A percentile compares a stretch with the other conserved stretches of the same genome.
These are phyloP conservation scores for Patiria pectinifera DNA, from an alignment of 53 echinoderm and acorn worm genomes.

Conservation along the genomic window DNA sequence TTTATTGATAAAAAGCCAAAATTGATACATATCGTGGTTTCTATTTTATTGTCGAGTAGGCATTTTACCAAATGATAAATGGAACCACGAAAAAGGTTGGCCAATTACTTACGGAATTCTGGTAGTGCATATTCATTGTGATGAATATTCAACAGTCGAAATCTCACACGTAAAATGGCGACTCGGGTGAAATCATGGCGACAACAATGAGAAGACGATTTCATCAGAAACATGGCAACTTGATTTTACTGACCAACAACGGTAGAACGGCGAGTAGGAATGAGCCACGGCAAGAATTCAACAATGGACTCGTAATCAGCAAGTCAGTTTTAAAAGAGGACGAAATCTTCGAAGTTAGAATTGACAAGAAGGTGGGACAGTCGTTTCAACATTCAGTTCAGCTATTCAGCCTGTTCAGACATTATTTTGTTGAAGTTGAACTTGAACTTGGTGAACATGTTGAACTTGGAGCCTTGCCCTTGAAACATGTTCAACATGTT, in stretches of 20 bases:
- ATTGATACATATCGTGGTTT: no score
- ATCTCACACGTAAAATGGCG: constrained; percentile 47
- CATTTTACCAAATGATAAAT: not conserved
- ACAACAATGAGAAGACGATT: constrained; percentile 76
- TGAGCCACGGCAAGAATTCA: constrained; percentile 92
- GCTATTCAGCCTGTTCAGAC: no score
- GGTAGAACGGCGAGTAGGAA: constrained; percentile 82
- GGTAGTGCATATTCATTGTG: no score
- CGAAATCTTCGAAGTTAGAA: constrained; percentile 90
- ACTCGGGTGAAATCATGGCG: constrained; percentile 74
- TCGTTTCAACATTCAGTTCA: no score
- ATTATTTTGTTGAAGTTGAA: no score
- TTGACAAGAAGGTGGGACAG: constrained; percentile 89
- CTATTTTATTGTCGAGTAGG: no score
- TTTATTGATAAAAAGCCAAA: no score
- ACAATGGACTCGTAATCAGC: constrained; percentile 94
- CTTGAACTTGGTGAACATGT: no score
- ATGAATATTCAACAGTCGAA: not conserved
- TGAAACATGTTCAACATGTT: no score
- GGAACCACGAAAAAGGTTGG: not conserved
- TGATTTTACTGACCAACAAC: constrained; percentile 82
- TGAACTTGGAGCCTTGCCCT: no score
- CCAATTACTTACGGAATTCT: not conserved
- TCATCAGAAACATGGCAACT: constrained; percentile 80
- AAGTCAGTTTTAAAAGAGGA: constrained; percentile 82